phyloP scores from a whole-genome alignment of 2,797 vertebrate genomes.

The Melanotaenia boesemani region DNA sequence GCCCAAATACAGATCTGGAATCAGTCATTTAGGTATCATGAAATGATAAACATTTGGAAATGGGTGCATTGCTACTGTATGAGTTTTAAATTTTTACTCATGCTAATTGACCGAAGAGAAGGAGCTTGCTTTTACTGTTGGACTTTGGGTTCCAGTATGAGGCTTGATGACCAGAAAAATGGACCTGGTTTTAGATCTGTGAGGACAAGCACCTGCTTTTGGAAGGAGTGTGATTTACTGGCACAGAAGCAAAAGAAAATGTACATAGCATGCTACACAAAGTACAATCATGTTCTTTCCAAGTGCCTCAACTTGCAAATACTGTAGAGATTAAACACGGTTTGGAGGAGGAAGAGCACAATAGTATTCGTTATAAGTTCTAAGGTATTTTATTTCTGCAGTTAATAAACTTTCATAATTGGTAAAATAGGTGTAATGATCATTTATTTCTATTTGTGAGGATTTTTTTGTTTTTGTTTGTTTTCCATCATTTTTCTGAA shows the following conservation, averaged over 20 bases:
- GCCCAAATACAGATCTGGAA: slow-evolving; percentile 63
- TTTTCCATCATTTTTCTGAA: slow-evolving; percentile 32
- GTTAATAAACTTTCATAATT: slow-evolving; percentile 30
- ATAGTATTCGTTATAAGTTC: slow-evolving; percentile 37
- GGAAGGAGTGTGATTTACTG: slow-evolving; percentile 66
- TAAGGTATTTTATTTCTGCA: slow-evolving; percentile 35
- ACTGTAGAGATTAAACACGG: slow-evolving; percentile 65
- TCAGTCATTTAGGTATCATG: slow-evolving; percentile 43
- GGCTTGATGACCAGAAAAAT: slow-evolving; percentile 27
- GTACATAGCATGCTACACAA: slow-evolving; percentile 60
- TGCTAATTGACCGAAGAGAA: slow-evolving; percentile 19
- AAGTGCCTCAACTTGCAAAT: slow-evolving; percentile 83
- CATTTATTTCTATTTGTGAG: slow-evolving; percentile 33
- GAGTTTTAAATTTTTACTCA: slow-evolving; percentile 25
- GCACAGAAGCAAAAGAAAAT: slow-evolving; percentile 49
- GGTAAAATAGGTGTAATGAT: slow-evolving; percentile 33
- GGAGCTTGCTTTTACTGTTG: slow-evolving; percentile 33
- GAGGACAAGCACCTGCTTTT: slow-evolving; percentile 50
- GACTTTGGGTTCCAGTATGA: slow-evolving; percentile 30
- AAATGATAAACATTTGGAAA: slow-evolving; percentile 27
- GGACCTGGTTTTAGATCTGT: slow-evolving; percentile 45
- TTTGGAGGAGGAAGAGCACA: slow-evolving; percentile 40
- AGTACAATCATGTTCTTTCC: slow-evolving; percentile 81
- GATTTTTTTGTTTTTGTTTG: slow-evolving; percentile 30
- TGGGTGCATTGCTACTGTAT: slow-evolving; percentile 8